These are phyloP conservation scores for Porites rus DNA, from an alignment of 92 coral and sea anemone species.

Conservation along the genomic window DNA sequence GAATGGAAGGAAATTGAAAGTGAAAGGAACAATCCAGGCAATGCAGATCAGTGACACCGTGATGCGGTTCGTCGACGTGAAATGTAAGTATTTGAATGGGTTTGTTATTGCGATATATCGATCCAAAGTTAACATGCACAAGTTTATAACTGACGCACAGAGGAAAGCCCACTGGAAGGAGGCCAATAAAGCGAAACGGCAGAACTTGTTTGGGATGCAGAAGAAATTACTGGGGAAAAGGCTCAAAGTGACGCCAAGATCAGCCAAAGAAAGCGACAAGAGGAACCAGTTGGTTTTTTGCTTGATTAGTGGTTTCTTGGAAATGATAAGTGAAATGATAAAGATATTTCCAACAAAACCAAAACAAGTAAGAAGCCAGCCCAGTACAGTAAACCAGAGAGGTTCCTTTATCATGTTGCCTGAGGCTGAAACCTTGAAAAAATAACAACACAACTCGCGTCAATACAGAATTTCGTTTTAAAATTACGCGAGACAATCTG, in stretches of 20 bases:
- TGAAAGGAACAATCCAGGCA: constrained; percentile 27
- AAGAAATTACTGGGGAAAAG: constrained; percentile 1
- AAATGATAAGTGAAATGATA: constrained; percentile 11
- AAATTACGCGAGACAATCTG: background rate
- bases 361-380: constrained; percentile 8
- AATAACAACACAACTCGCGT: background rate
- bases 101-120: constrained; percentile 40
- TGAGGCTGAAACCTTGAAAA: background rate
- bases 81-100: background rate
- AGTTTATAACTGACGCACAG: constrained; percentile 20
- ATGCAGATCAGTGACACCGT: background rate
- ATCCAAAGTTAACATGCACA: constrained; percentile 18
- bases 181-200: background rate
- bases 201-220: background rate
- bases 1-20: background rate
- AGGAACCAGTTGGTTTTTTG: constrained; percentile 28
- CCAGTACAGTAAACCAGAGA: constrained; percentile 3
- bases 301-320: constrained; percentile 7
- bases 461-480: background rate
- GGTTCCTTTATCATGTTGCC: background rate
- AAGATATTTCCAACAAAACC: constrained; percentile 11
- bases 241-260: constrained; percentile 23
- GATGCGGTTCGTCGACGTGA: constrained; percentile 2
- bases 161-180: constrained; percentile 23
- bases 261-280: constrained; percentile 30